Percentiles rank a stretch among this genome's conserved stretches.
phyloP scores from a whole-genome alignment of 2,888 invertebrate species.

The Ophraella communa region DNA sequence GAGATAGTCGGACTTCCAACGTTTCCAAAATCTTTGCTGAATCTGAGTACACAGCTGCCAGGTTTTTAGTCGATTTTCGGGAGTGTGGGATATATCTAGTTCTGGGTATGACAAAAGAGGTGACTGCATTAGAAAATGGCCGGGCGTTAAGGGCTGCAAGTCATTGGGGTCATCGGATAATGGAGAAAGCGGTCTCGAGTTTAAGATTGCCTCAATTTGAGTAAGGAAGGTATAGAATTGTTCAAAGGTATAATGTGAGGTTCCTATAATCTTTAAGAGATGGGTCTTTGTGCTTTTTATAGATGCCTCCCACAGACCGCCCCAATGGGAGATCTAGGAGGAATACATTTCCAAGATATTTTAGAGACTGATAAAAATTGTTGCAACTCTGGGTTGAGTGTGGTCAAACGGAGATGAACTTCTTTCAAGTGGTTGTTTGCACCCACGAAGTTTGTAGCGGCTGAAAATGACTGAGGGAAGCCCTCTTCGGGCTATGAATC shows the following conservation, averaged over 20 bases:
- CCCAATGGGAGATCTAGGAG: neutral
- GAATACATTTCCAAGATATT: neutral
- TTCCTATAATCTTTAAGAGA: neutral
- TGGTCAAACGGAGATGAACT: neutral
- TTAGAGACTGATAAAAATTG: neutral
- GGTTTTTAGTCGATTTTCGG: neutral
- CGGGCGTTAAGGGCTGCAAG: neutral
- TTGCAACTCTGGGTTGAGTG: neutral
- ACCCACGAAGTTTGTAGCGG: neutral
- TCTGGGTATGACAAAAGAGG: neutral
- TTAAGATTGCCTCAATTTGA: conserved; percentile 5
- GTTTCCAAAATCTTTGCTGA: conserved; percentile 4
- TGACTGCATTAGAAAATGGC: conserved; percentile 11
- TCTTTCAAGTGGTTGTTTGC: neutral
- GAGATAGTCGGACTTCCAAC: neutral
- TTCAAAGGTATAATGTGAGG: neutral
- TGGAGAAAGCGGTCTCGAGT: neutral
- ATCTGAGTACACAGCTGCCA: neutral
- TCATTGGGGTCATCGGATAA: conserved; percentile 1
- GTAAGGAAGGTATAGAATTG: neutral
- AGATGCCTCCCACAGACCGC: neutral
- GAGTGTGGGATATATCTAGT: neutral
- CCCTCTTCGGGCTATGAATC: too few relatives aligned
- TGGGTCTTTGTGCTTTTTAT: too few relatives aligned
- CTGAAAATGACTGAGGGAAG: neutral